A percentile compares a stretch with the other conserved stretches of the same genome.
Conservation (phyloP, 2,888 invertebrate species). For the Cabera pusaria region DNA sequence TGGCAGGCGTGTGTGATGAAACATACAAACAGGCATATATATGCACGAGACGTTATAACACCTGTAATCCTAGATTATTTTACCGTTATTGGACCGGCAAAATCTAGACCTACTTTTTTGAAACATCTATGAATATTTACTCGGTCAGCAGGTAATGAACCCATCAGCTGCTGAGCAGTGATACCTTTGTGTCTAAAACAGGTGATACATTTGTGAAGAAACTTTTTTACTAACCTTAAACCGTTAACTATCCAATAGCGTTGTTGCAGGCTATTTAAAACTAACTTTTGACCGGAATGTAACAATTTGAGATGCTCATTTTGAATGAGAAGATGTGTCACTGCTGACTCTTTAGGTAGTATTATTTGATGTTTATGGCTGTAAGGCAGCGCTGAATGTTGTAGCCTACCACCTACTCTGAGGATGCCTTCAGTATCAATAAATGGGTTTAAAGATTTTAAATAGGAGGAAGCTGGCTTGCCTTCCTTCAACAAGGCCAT, state of each 20-base stretch:
- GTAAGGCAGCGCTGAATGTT: too few species aligned
- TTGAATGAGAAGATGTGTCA: too few species aligned
- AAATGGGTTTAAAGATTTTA: conserved; percentile 27
- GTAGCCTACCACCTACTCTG: conserved; percentile 29
- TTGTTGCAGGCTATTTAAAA: conserved; percentile 10
- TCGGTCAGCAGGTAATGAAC: conserved; percentile 9
- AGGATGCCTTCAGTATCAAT: conserved; percentile 21
- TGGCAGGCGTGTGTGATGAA: conserved; percentile 13
- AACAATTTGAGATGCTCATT: conserved; percentile 20
- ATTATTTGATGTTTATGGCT: too few species aligned
- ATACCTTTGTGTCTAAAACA: conserved; percentile 28
- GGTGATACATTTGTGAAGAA: conserved; percentile 24
- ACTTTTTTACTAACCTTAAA: conserved; percentile 26
- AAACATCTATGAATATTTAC: too few species aligned
- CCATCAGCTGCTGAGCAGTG: conserved; percentile 26
- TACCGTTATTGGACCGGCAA: conserved; percentile 24
- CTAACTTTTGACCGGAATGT: conserved; percentile 25
- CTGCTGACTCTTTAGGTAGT: too few species aligned
- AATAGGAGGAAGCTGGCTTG: background rate
- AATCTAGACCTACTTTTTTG: conserved; percentile 27
- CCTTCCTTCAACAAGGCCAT: background rate
- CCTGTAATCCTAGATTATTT: conserved; percentile 8
- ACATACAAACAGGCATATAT: conserved; percentile 7
- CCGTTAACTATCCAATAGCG: conserved; percentile 27
- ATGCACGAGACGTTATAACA: background rate